A percentile compares a stretch with the other conserved stretches of the same genome.
Evolutionary conservation across 2,113 vertebrate genomes (phyloP).

Genomic region (Alces alces): DNA sequence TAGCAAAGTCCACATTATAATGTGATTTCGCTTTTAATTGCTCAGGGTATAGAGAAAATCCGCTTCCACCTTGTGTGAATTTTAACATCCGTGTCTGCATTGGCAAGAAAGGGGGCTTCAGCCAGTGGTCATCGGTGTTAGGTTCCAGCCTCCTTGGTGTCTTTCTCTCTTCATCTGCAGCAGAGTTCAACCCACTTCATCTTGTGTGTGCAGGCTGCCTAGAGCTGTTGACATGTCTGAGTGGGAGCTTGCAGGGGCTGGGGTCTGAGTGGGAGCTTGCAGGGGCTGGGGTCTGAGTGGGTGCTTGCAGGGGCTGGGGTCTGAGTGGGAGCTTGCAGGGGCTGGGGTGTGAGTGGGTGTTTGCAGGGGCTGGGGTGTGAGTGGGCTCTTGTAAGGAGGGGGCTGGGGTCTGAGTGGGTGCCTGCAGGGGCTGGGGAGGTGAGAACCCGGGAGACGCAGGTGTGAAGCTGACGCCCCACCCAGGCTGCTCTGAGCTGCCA

Average conservation of each 20-base stretch:
- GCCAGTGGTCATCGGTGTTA: background rate
- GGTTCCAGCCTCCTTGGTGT: background rate
- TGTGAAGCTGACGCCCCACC: accelerated
- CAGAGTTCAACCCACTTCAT: background rate
- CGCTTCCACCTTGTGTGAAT: background rate
- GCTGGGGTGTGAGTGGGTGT: no score
- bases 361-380: no score
- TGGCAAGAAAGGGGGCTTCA: background rate
- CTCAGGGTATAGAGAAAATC: background rate
- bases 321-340: no score
- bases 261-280: accelerated
- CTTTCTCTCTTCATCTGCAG: background rate
- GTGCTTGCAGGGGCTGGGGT: no score
- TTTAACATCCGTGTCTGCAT: background rate
- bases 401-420: accelerated
- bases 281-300: no score
- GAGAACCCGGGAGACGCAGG: background rate
- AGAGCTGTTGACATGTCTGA: background rate
- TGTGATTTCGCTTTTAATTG: background rate
- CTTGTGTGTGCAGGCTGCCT: background rate
- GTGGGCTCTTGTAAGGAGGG: no score
- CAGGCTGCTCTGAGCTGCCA: background rate
- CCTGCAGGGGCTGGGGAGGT: background rate
- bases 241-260: background rate
- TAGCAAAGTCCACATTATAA: background rate